phyloP scores from a whole-genome alignment of 2,888 invertebrate genomes.

The Tortrix viridana region DNA sequence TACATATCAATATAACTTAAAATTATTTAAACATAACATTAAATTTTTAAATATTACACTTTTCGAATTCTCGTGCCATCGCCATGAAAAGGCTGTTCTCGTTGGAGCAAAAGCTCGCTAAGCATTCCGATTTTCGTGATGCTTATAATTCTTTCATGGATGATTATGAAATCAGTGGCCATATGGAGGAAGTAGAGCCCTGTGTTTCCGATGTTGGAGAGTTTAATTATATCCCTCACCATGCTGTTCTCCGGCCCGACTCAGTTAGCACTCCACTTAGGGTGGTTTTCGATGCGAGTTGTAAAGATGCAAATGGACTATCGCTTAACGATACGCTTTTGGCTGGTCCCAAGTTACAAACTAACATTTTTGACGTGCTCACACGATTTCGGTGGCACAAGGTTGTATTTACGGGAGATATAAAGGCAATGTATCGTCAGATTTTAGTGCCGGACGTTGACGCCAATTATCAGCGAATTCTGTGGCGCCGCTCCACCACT shows the following conservation, averaged over 20 bases:
- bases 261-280: slow-evolving; percentile 2
- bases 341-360: slow-evolving; percentile 9
- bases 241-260: neutral
- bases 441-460: no score
- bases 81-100: neutral
- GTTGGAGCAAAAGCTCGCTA: neutral
- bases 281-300: slow-evolving; percentile 8
- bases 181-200: neutral
- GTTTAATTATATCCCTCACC: slow-evolving; percentile 2
- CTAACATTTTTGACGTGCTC: no score
- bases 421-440: no score
- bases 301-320: slow-evolving; percentile 2
- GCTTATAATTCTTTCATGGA: neutral
- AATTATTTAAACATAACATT: no score
- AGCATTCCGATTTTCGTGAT: neutral
- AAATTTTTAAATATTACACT: no score
- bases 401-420: no score
- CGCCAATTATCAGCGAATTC: slow-evolving; percentile 19
- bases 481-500: neutral
- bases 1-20: no score
- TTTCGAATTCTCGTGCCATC: no score
- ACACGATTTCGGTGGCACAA: no score
- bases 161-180: neutral
- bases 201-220: neutral
- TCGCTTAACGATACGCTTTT: slow-evolving; percentile 12